phyloP scores from a whole-genome alignment of 2,888 invertebrate genomes.

The Aphodius sticticus region DNA sequence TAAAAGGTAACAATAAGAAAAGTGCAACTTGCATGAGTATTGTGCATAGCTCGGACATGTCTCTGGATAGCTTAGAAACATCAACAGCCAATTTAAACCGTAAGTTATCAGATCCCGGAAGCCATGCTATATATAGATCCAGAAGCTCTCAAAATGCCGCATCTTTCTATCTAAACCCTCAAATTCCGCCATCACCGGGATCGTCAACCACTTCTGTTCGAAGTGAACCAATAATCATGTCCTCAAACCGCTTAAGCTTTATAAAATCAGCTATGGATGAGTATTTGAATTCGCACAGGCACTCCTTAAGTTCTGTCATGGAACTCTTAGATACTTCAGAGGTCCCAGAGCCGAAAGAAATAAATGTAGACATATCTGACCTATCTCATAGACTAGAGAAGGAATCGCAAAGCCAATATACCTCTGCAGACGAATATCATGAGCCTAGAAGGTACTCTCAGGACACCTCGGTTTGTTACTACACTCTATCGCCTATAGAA shows the following conservation, averaged over 20 bases:
- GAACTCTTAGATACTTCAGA: slow-evolving; percentile 53
- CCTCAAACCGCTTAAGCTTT: slow-evolving; percentile 51
- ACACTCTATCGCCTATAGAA: slow-evolving; percentile 65
- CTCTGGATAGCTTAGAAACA: slow-evolving; percentile 59
- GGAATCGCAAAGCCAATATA: slow-evolving; percentile 41
- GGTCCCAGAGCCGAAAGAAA: not conserved
- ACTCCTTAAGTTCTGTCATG: slow-evolving; percentile 59
- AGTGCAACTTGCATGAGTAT: slow-evolving; percentile 50
- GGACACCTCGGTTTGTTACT: slow-evolving; percentile 44
- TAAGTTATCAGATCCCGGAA: slow-evolving; percentile 35
- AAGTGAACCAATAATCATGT: slow-evolving; percentile 54
- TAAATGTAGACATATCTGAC: slow-evolving; percentile 33
- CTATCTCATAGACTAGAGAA: slow-evolving; percentile 38
- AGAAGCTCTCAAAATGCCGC: slow-evolving; percentile 25
- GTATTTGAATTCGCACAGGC: slow-evolving; percentile 59
- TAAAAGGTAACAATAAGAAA: slow-evolving; percentile 72
- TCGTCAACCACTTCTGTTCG: slow-evolving; percentile 52
- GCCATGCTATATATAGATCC: slow-evolving; percentile 26
- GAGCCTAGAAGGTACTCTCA: slow-evolving; percentile 40
- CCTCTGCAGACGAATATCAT: slow-evolving; percentile 33
- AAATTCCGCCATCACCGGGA: slow-evolving; percentile 42
- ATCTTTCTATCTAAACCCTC: slow-evolving; percentile 29
- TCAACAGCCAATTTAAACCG: slow-evolving; percentile 31
- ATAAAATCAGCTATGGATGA: slow-evolving; percentile 58
- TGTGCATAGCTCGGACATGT: slow-evolving; percentile 54